Conservation (phyloP, 2,797 vertebrate species). For the Sarcoramphus papa region DNA sequence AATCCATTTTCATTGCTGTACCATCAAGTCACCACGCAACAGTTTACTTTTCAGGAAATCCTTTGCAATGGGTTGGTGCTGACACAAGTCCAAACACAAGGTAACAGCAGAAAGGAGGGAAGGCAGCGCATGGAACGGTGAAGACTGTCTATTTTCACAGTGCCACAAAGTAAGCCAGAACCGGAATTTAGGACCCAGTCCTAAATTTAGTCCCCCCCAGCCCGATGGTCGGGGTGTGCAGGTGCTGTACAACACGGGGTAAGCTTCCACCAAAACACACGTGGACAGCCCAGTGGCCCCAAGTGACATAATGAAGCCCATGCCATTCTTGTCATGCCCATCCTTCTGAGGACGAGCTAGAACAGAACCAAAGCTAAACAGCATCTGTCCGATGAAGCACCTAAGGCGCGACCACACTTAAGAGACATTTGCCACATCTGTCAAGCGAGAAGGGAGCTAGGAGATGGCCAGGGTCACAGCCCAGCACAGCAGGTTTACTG, state of each 20-base stretch:
- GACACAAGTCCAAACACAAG: accelerated
- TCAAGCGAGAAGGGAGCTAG: not conserved
- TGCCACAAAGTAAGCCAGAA: accelerated
- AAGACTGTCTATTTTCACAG: accelerated
- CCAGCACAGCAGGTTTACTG: not conserved
- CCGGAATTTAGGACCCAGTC: not conserved
- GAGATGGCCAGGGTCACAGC: not conserved
- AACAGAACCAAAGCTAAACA: not conserved
- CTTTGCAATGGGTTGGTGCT: not conserved
- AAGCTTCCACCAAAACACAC: accelerated
- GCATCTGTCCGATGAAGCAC: accelerated
- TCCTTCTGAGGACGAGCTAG: not conserved
- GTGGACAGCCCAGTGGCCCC: accelerated
- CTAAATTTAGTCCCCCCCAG: too few relatives aligned
- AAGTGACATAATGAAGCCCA: accelerated
- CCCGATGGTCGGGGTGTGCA: accelerated
- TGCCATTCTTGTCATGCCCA: accelerated
- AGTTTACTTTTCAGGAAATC: not conserved
- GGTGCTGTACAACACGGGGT: accelerated
- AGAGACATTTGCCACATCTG: not conserved
- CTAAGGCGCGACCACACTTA: accelerated
- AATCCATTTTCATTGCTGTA: not conserved
- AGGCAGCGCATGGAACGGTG: accelerated
- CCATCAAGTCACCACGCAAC: not conserved
- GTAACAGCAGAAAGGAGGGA: not conserved